A percentile compares a stretch with the other conserved stretches of the same genome.
phyloP scores from a whole-genome alignment of 2,888 invertebrate species.

The Smittia sp. region DNA sequence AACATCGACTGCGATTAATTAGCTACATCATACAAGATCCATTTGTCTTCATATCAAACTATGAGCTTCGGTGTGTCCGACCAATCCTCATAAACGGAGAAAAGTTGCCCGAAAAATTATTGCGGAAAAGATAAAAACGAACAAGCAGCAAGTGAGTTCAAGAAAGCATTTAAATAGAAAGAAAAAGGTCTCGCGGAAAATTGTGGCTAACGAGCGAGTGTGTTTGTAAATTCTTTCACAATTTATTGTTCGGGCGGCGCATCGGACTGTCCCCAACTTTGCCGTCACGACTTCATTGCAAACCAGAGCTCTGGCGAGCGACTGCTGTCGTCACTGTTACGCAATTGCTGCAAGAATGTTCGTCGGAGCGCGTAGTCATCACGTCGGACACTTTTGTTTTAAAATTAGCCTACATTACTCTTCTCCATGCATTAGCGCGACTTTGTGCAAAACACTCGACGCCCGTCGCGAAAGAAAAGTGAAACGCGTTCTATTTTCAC shows the following conservation, averaged over 20 bases:
- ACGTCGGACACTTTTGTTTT: constrained; percentile 8
- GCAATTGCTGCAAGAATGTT: constrained; percentile 14
- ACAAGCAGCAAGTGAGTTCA: constrained; percentile 5
- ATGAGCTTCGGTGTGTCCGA: not conserved
- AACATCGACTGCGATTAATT: not conserved
- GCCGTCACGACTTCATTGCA: not conserved
- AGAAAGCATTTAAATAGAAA: not conserved
- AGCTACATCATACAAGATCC: not conserved
- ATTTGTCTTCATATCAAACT: not conserved
- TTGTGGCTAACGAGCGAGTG: not conserved
- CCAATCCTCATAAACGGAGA: not conserved
- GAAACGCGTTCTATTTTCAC: constrained; percentile 17
- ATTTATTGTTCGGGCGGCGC: not conserved
- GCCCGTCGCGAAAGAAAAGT: not conserved
- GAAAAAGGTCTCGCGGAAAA: not conserved
- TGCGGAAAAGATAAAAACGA: not conserved
- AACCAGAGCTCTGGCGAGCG: not conserved
- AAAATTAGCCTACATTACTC: not conserved
- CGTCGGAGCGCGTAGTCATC: not conserved
- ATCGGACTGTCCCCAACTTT: not conserved
- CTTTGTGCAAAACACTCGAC: not conserved
- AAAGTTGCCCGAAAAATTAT: not conserved
- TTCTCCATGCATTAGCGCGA: constrained; percentile 16
- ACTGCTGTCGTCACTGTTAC: constrained; percentile 7
- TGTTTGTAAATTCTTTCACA: not conserved